A percentile compares a stretch with the other conserved stretches of the same genome.
Conservation (phyloP, 2,888 invertebrate species). For the Brassicogethes aeneus region DNA sequence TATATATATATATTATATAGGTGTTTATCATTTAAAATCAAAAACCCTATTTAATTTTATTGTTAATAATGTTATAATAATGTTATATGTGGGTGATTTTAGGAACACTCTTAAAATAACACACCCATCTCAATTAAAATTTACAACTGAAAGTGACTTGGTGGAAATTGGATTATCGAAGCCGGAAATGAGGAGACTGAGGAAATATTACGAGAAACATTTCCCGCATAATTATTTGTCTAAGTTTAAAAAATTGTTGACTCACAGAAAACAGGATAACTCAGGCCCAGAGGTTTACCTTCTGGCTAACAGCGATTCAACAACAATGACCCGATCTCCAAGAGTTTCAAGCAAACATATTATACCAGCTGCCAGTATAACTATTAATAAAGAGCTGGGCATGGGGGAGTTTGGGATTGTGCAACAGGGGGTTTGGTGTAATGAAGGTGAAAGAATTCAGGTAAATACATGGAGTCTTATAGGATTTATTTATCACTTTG, state of each 20-base stretch:
- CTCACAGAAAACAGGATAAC: slow-evolving; percentile 49
- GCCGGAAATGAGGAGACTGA: slow-evolving; percentile 89
- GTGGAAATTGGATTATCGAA: slow-evolving; percentile 85
- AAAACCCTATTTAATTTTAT: slow-evolving; percentile 3
- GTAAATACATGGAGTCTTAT: slow-evolving; percentile 19
- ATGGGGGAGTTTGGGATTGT: slow-evolving; percentile 98
- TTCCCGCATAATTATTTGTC: slow-evolving; percentile 89
- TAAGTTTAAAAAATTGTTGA: slow-evolving; percentile 78
- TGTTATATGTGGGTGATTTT: slow-evolving; percentile 30
- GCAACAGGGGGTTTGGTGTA: slow-evolving; percentile 95
- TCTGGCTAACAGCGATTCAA: slow-evolving; percentile 29
- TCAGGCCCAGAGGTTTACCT: slow-evolving; percentile 25
- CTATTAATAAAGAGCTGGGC: slow-evolving; percentile 89
- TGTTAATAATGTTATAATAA: background rate
- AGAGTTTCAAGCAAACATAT: slow-evolving; percentile 80
- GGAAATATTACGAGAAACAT: slow-evolving; percentile 89
- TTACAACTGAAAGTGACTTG: slow-evolving; percentile 89
- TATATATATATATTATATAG: slow-evolving; percentile 1
- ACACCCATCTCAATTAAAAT: slow-evolving; percentile 84
- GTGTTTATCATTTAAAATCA: slow-evolving; percentile 6
- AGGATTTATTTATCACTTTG: no score
- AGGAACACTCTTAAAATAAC: slow-evolving; percentile 84
- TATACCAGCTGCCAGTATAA: slow-evolving; percentile 74
- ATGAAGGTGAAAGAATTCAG: slow-evolving; percentile 78
- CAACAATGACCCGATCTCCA: slow-evolving; percentile 40